Conservation (phyloP, 2,888 invertebrate species). For the Silvanus unidentatus region DNA sequence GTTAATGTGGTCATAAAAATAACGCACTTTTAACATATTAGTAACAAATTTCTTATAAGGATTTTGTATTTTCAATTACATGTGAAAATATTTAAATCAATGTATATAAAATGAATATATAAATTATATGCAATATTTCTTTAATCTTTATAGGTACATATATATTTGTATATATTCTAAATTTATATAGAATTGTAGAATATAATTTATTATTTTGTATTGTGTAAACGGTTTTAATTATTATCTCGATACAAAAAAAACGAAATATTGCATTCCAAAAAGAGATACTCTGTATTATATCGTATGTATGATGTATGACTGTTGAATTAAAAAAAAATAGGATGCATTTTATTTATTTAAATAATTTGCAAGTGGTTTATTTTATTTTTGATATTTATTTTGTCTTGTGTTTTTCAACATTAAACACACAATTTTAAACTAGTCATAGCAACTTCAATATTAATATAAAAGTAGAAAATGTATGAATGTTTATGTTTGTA, state of each 20-base stretch:
- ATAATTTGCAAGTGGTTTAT: too few species aligned
- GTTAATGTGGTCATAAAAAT: slow-evolving; percentile 16
- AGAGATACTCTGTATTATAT: slow-evolving; percentile 1
- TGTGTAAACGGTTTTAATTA: slow-evolving; percentile 19
- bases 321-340: background rate
- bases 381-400: slow-evolving; percentile 1
- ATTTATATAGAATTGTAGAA: slow-evolving; percentile 24
- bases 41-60: slow-evolving; percentile 8
- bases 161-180: slow-evolving; percentile 33
- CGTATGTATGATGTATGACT: slow-evolving; percentile 5
- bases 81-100: slow-evolving; percentile 41
- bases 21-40: background rate
- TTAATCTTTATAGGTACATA: slow-evolving; percentile 28
- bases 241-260: slow-evolving; percentile 16
- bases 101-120: slow-evolving; percentile 31
- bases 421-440: slow-evolving; percentile 40
- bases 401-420: slow-evolving; percentile 15
- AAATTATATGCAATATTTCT: slow-evolving; percentile 40
- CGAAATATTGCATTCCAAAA: slow-evolving; percentile 34
- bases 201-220: slow-evolving; percentile 31
- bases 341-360: too few species aligned
- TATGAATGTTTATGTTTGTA: slow-evolving; percentile 30
- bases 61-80: slow-evolving; percentile 39
- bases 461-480: slow-evolving; percentile 20
- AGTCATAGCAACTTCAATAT: slow-evolving; percentile 44